These are phyloP conservation scores for Bombyx huttoni DNA, from an alignment of 2,888 invertebrate genomes.

Conservation along the genomic window DNA sequence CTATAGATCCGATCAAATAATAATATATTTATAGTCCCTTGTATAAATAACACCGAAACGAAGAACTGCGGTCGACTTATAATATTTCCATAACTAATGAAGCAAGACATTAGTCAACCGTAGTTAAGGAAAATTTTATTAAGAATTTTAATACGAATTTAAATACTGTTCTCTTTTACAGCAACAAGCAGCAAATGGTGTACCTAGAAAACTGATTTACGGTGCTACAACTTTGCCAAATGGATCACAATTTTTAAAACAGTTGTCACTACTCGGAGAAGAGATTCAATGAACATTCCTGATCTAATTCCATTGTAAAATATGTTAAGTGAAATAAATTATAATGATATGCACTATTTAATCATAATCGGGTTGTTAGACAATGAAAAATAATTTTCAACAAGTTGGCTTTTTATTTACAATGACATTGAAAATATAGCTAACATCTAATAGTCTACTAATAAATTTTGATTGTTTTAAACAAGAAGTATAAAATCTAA, in stretches of 20 bases:
- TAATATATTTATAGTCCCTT: too few relatives aligned
- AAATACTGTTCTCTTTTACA: slow-evolving; percentile 42
- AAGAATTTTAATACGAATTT: neutral
- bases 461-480: slow-evolving; percentile 70
- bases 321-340: slow-evolving; percentile 10
- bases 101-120: too few relatives aligned
- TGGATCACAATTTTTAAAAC: slow-evolving; percentile 94
- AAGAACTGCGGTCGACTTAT: too few relatives aligned
- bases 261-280: slow-evolving; percentile 84
- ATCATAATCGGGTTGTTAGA: slow-evolving; percentile 20
- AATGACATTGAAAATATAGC: slow-evolving; percentile 72
- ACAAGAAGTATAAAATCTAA: slow-evolving; percentile 73
- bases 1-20: too few relatives aligned
- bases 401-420: slow-evolving; percentile 74
- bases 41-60: too few relatives aligned
- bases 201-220: slow-evolving; percentile 88
- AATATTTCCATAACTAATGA: too few relatives aligned
- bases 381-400: slow-evolving; percentile 57
- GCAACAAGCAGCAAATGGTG: slow-evolving; percentile 78
- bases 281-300: slow-evolving; percentile 75
- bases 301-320: slow-evolving; percentile 12
- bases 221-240: slow-evolving; percentile 96
- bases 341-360: slow-evolving; percentile 20
- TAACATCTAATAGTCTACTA: slow-evolving; percentile 69
- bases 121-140: neutral